phyloP scores from a whole-genome alignment of 1,140 invertebrate genomes.

The Protaetia brevitarsis region DNA sequence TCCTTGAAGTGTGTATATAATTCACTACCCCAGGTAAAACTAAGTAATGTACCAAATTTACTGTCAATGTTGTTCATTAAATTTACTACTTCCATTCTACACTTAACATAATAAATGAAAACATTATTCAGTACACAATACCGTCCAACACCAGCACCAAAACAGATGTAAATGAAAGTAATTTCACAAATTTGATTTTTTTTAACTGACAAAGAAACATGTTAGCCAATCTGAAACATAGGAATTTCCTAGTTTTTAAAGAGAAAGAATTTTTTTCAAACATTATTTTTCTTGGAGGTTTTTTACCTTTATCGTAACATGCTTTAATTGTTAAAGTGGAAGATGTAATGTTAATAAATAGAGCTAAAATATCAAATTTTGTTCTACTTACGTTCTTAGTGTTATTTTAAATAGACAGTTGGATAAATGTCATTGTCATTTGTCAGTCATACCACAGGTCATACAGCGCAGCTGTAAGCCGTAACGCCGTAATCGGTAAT shows the following conservation, averaged over 20 bases:
- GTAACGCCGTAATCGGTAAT: too few species aligned
- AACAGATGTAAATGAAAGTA: background rate
- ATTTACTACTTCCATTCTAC: conserved; percentile 38
- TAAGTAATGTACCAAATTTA: conserved; percentile 30
- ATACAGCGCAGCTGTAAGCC: too few species aligned
- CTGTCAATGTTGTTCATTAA: conserved; percentile 31
- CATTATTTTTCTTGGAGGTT: background rate
- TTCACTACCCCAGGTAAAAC: conserved; percentile 31
- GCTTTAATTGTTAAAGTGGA: too few species aligned
- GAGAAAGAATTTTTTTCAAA: background rate
- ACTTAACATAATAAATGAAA: conserved; percentile 10
- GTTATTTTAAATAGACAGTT: background rate
- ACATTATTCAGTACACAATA: conserved; percentile 15
- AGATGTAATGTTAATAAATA: too few species aligned
- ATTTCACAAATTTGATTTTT: conserved; percentile 20
- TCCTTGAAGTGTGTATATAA: conserved; percentile 23
- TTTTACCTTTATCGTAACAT: background rate
- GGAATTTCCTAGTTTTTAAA: background rate
- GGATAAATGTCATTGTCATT: too few species aligned
- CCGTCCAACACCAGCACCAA: background rate
- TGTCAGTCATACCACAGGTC: too few species aligned
- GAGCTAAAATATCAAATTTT: too few species aligned
- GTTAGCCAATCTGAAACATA: background rate
- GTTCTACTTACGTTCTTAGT: background rate
- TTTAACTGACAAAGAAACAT: background rate